phyloP scores from a whole-genome alignment of 2,797 vertebrate genomes.

The Microctenopoma lineatum region DNA sequence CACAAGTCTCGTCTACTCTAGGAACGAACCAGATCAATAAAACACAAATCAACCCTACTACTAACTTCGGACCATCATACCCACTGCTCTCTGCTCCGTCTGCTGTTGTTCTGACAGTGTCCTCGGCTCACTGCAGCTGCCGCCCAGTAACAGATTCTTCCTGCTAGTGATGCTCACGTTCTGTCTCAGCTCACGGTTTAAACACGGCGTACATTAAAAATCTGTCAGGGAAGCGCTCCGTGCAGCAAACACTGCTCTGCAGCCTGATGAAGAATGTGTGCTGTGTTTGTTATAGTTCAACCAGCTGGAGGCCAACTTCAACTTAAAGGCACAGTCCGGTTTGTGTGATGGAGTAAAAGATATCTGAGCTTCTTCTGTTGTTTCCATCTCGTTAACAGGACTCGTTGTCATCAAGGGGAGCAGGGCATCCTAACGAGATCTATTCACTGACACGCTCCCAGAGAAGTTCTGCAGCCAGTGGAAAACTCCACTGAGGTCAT shows the following conservation, averaged over 20 bases:
- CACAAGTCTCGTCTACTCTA: no score
- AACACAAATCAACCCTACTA: no score
- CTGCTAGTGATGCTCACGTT: not conserved
- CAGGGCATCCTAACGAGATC: not conserved
- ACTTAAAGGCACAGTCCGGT: not conserved
- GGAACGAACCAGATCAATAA: no score
- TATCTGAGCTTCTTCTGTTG: not conserved
- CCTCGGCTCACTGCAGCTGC: no score
- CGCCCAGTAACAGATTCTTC: no score
- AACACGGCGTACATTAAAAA: not conserved
- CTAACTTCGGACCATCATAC: no score
- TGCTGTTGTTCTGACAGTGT: no score
- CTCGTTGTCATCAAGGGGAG: not conserved
- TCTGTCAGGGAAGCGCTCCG: no score
- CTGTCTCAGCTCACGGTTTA: not conserved
- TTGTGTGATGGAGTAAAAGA: not conserved
- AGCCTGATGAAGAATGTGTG: no score
- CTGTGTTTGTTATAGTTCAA: not conserved
- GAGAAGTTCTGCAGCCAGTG: not conserved
- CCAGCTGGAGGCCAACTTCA: no score
- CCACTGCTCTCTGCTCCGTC: no score
- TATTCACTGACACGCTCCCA: not conserved
- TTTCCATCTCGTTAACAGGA: not conserved
- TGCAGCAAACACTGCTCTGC: no score
- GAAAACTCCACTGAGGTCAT: not conserved